Conservation (phyloP, 2,888 invertebrate species). For the Ennomos erosarius region DNA sequence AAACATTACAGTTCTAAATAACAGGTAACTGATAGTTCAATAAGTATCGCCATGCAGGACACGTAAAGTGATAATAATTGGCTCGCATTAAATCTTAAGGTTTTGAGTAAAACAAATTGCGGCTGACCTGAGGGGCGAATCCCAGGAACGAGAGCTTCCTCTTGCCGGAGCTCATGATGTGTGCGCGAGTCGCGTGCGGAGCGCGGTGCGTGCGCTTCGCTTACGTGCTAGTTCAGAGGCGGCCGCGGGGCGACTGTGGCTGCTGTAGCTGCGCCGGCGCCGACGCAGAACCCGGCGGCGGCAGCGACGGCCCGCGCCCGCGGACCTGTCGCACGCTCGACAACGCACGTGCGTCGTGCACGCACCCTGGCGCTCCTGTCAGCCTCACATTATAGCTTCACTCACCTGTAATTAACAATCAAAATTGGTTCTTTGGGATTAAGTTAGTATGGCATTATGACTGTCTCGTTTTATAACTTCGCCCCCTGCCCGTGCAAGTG, state of each 20-base stretch:
- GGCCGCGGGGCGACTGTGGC: constrained; percentile 32
- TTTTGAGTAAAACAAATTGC: background rate
- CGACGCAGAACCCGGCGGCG: background rate
- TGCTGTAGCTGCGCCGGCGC: constrained; percentile 6
- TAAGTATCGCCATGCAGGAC: constrained; percentile 5
- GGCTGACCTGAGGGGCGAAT: constrained; percentile 86
- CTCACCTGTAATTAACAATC: constrained; percentile 6
- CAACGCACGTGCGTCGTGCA: constrained; percentile 5
- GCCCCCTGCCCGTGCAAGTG: too few species aligned
- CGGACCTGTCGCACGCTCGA: constrained; percentile 23
- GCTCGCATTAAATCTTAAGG: background rate
- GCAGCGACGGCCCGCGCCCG: constrained; percentile 9
- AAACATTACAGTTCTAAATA: constrained; percentile 1
- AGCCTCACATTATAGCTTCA: constrained; percentile 11
- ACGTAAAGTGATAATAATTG: background rate
- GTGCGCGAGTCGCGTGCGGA: constrained; percentile 31
- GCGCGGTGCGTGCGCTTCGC: constrained; percentile 42
- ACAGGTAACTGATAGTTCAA: background rate
- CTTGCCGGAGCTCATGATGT: constrained; percentile 81
- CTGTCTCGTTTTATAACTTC: too few species aligned
- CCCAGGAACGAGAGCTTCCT: constrained; percentile 91
- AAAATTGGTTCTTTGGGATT: too few species aligned
- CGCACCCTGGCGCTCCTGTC: background rate
- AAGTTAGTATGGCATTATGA: too few species aligned
- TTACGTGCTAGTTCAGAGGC: constrained; percentile 35